Evolutionary conservation across 2,113 vertebrate genomes (phyloP).

Genomic region (Pica pica): DNA sequence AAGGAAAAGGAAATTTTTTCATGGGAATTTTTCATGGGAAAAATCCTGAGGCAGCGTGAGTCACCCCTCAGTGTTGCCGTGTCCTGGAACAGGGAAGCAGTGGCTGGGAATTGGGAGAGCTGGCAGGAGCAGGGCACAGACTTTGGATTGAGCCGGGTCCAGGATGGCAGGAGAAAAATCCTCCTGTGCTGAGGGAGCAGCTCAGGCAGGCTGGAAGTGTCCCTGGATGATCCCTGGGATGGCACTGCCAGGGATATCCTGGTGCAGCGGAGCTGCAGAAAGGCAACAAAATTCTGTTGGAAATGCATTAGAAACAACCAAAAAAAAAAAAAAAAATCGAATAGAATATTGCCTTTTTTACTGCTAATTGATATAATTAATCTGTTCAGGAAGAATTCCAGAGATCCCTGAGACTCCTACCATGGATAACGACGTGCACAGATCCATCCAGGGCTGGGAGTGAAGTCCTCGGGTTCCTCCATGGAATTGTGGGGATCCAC

Average conservation of each 20-base stretch:
- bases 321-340: not conserved
- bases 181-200: not conserved
- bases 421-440: not conserved
- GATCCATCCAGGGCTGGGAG: not conserved
- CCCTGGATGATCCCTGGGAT: not conserved
- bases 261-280: not conserved
- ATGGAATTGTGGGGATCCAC: not conserved
- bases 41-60: not conserved
- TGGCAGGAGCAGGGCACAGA: not conserved
- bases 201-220: not conserved
- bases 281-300: not conserved
- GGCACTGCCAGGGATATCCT: not conserved
- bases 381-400: not conserved
- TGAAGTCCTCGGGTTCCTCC: not conserved
- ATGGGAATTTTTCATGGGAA: not conserved
- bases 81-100: not conserved
- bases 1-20: not conserved
- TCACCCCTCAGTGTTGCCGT: not conserved
- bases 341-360: not conserved
- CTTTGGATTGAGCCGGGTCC: not conserved
- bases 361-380: rapidly evolving
- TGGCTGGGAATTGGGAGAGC: not conserved
- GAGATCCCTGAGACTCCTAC: not conserved
- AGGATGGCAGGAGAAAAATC: not conserved
- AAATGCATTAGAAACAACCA: not conserved